These are phyloP conservation scores for Conus ventricosus DNA, from an alignment of 1,140 invertebrate genomes.

Conservation along the genomic window DNA sequence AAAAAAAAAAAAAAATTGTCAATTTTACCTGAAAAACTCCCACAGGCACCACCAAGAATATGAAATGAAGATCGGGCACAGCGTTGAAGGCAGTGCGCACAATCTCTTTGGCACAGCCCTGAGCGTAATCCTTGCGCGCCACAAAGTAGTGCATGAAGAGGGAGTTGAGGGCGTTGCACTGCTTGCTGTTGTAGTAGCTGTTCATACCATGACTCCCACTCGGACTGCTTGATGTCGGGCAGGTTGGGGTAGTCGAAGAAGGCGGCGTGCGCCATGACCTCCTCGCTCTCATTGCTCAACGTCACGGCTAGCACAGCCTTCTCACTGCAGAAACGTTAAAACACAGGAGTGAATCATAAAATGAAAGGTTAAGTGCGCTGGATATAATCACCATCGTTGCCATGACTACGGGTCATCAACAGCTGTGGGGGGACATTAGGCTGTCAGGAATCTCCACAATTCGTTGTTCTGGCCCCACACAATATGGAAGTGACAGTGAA, in stretches of 20 bases:
- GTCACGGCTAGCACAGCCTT: conserved; percentile 74
- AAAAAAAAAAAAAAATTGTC: neutral
- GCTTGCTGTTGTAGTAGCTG: conserved; percentile 52
- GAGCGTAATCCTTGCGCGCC: conserved; percentile 70
- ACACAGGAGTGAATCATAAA: neutral
- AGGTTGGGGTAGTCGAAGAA: conserved; percentile 74
- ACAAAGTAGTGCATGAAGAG: conserved; percentile 75
- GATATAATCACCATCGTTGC: neutral
- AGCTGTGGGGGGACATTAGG: neutral
- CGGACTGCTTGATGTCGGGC: conserved; percentile 61
- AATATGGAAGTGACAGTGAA: too few species aligned
- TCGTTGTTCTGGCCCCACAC: too few species aligned
- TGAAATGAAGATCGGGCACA: conserved; percentile 73
- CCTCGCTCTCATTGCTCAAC: conserved; percentile 71
- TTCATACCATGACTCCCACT: conserved; percentile 71
- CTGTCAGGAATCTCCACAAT: too few species aligned
- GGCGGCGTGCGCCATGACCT: conserved; percentile 72
- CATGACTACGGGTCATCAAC: neutral
- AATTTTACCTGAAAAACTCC: conserved; percentile 65
- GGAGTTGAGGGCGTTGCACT: conserved; percentile 68
- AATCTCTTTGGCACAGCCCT: conserved; percentile 72
- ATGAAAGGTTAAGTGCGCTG: neutral
- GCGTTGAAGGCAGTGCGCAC: conserved; percentile 73
- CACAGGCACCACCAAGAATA: conserved; percentile 69
- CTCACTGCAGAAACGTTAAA: conserved; percentile 64